Evolutionary conservation across 2,888 invertebrate genomes (phyloP), one percentile per base, ranked within the genome.

Genomic region (Fragum sueziense): DNA sequence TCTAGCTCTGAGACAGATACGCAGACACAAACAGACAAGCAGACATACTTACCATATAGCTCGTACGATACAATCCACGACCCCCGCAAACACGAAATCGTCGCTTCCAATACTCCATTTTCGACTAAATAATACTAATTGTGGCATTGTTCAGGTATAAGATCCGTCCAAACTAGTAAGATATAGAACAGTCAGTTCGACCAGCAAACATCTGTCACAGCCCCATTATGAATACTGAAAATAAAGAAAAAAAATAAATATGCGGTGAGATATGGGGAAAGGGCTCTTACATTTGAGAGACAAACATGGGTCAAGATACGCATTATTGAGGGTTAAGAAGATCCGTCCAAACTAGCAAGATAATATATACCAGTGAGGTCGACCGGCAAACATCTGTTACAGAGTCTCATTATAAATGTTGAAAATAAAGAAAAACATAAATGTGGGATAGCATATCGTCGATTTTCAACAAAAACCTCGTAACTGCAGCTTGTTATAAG

Each of bases 71-170:
- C 93, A 92, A 85, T 94, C 94, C 31, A 92, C 91, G 57, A 94
- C 80, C 29, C 93, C 97, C 33, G 97, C 97, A 93, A 97, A 97
- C 61, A 98, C 97, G 91, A 98, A 96, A 94, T 98, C 98, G 94
- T 98, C 98, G 88, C 97, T 96, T 89, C 96, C 97, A 89, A 97
- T 96, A 90, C 96, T 95, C 97, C 97, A 98, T 94, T 97, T 96
- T 92, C 97, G 95, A 90, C 96, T 96, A 93, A 97, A 97, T 85
- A 97, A 95, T 93, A 96, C 95, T 91, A 97, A 95, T 89, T 97
- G 97, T 92, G 97, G 97, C 97, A 98, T 98, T 33, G 57, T 33
- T 34, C 41, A 41, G 25, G 37, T 27, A 2, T 25, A 20, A 51
- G 2, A 51, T 29, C 47, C 2, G 14, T 7, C 57, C 14, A 47